Percentiles rank a stretch among this genome's conserved stretches.
phyloP scores from a whole-genome alignment of 2,113 vertebrate species.

The Triplophysa siluroides region DNA sequence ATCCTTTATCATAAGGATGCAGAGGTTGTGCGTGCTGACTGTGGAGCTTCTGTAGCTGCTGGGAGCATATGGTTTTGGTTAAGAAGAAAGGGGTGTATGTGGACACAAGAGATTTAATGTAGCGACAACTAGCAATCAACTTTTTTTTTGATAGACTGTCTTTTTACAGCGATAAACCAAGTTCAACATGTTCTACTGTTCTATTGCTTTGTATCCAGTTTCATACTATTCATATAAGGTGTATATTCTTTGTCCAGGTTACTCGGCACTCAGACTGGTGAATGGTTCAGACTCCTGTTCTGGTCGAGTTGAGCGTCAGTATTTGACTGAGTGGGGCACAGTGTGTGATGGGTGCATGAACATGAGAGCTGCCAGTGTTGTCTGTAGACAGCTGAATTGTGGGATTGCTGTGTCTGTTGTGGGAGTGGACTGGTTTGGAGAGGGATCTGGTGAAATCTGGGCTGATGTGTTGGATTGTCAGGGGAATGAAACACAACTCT shows the following conservation, averaged over 20 bases:
- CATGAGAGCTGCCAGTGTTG: conserved; percentile 45
- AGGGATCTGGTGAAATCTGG: conserved; percentile 41
- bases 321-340: background rate
- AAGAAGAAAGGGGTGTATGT: background rate
- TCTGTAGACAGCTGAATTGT: conserved; percentile 56
- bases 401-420: conserved; percentile 46
- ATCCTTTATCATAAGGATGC: background rate
- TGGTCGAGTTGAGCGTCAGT: conserved; percentile 37
- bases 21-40: conserved; percentile 20
- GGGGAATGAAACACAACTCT: conserved; percentile 48
- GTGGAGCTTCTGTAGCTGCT: conserved; percentile 28
- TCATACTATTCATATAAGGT: too few relatives aligned
- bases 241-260: background rate
- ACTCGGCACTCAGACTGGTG: background rate
- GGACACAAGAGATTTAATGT: conserved; percentile 16
- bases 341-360: conserved; percentile 52
- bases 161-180: too few relatives aligned
- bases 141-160: too few relatives aligned
- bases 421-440: conserved; percentile 49
- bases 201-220: too few relatives aligned
- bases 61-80: conserved; percentile 18
- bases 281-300: conserved; percentile 25
- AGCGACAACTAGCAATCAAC: too few relatives aligned
- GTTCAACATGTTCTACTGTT: too few relatives aligned
- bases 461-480: conserved; percentile 54